Evolutionary conservation across 2,888 invertebrate species (phyloP).

Genomic region (Shargacucullia verbasci): DNA sequence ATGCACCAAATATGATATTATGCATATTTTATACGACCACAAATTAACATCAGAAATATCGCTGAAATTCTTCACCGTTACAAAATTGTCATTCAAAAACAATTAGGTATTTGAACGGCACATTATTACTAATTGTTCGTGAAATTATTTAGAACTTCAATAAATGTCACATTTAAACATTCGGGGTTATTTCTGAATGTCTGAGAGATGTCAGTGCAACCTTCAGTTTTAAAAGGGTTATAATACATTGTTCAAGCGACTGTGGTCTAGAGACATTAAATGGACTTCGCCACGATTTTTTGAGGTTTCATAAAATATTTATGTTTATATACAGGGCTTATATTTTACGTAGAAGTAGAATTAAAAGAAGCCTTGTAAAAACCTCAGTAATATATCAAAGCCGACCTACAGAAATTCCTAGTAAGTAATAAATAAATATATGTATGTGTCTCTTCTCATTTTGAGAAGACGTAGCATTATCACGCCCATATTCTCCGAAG

Average conservation of each 20-base stretch:
- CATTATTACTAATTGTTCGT: conserved; percentile 2
- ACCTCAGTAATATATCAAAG: too few relatives aligned
- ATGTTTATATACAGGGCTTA: too few relatives aligned
- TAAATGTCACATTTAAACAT: conserved; percentile 6
- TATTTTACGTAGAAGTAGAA: too few relatives aligned
- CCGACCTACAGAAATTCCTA: too few relatives aligned
- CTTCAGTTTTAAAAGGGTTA: neutral
- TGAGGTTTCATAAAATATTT: neutral
- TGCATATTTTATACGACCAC: neutral
- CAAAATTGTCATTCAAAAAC: conserved; percentile 12
- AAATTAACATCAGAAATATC: neutral
- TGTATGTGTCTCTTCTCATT: too few relatives aligned
- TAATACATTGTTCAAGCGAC: neutral
- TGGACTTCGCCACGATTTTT: neutral
- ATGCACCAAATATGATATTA: too few relatives aligned
- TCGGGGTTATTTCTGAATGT: neutral
- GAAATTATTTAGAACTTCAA: conserved; percentile 6
- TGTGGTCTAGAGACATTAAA: neutral
- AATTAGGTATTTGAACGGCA: conserved; percentile 4
- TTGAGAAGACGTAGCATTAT: too few relatives aligned
- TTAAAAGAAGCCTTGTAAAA: too few relatives aligned
- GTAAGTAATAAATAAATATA: too few relatives aligned
- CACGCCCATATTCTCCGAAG: too few relatives aligned
- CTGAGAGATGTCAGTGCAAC: conserved; percentile 5
- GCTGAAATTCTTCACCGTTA: neutral